Evolutionary conservation across 2,888 invertebrate genomes (phyloP).

Genomic region (Microchrysa polita): DNA sequence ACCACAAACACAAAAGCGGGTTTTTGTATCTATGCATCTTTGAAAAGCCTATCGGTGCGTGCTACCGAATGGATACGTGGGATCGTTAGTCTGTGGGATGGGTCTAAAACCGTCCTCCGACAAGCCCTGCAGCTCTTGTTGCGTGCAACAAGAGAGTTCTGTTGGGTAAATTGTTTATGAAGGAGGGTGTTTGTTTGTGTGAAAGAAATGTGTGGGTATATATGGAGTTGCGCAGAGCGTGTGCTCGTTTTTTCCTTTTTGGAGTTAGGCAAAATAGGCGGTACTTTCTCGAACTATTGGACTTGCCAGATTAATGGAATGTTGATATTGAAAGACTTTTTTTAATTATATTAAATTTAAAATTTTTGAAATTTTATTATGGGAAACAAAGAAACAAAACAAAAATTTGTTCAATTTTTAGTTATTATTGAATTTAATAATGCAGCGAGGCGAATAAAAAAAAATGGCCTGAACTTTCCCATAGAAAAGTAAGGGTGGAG

Average conservation of each 20-base stretch:
- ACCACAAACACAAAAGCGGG: constrained; percentile 6
- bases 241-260: not conserved
- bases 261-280: not conserved
- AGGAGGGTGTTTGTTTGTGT: not conserved
- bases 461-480: too few relatives aligned
- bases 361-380: not conserved
- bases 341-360: not conserved
- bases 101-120: constrained; percentile 1
- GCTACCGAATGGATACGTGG: constrained; percentile 1
- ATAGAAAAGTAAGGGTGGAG: too few relatives aligned
- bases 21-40: not conserved
- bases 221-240: not conserved
- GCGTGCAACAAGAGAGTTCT: not conserved
- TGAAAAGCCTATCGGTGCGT: not conserved
- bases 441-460: too few relatives aligned
- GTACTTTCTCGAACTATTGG: not conserved
- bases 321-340: not conserved
- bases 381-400: not conserved
- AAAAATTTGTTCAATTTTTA: not conserved
- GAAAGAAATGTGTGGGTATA: not conserved
- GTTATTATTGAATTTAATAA: too few relatives aligned
- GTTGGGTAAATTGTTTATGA: not conserved
- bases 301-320: not conserved
- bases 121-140: not conserved
- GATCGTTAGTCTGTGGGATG: too few relatives aligned